Evolutionary conservation across 2,888 invertebrate species (phyloP).

Genomic region (Parthenolecanium corni): DNA sequence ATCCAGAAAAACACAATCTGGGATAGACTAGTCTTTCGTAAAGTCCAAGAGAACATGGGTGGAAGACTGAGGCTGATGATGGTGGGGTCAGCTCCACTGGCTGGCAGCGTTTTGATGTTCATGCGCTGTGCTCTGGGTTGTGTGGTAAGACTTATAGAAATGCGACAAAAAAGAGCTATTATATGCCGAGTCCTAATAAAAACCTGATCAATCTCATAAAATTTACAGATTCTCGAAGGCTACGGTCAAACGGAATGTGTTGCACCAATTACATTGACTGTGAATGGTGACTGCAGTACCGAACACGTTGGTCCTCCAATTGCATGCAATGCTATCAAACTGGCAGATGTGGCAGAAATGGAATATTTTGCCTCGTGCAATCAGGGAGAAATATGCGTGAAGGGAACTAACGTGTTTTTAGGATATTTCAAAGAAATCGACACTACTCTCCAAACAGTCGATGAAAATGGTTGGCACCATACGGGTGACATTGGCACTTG

Average conservation of each 20-base stretch:
- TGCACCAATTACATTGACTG: constrained; percentile 78
- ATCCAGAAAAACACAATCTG: constrained; percentile 79
- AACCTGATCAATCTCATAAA: too few species aligned
- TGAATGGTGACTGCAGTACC: constrained; percentile 79
- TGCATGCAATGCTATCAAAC: constrained; percentile 85
- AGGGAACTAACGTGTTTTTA: constrained; percentile 85
- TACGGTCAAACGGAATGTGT: constrained; percentile 92
- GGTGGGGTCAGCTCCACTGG: constrained; percentile 89
- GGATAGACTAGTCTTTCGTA: constrained; percentile 85
- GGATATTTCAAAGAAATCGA: constrained; percentile 92
- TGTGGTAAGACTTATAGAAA: constrained; percentile 51
- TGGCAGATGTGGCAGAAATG: constrained; percentile 97
- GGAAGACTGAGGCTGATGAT: constrained; percentile 82
- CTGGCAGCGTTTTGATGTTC: constrained; percentile 86
- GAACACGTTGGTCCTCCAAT: constrained; percentile 95
- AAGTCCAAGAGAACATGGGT: constrained; percentile 86
- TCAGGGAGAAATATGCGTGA: constrained; percentile 86
- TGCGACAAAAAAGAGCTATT: too few species aligned
- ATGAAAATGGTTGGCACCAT: constrained; percentile 85
- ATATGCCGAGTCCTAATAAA: too few species aligned
- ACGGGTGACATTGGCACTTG: constrained; percentile 96
- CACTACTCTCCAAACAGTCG: constrained; percentile 82
- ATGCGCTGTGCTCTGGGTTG: constrained; percentile 87
- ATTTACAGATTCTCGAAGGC: constrained; percentile 70
- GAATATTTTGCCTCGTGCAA: constrained; percentile 80